Base-by-base conservation (phyloP, 2,113 vertebrate genomes). In the Thryonomys swinderianus region DNA sequence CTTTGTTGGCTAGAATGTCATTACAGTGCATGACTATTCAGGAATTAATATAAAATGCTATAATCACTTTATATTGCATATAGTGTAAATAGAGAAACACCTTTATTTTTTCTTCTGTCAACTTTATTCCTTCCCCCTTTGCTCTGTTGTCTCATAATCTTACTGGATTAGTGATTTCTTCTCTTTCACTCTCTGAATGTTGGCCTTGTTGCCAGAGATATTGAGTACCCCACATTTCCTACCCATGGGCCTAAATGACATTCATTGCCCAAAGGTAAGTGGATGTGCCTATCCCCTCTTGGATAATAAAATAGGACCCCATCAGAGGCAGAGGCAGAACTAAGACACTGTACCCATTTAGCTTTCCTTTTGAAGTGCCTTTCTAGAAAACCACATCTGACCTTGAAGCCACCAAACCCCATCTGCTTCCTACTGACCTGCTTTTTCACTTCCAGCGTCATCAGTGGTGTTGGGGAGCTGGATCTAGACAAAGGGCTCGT, bases 391-490 rank as follows among this genome's bases (percentile, higher is more conserved):
- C 69, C 1, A 0, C 81, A 7, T 42, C 85, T 91, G 96, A 92
- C 88, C 80, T 95, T 91, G 88, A 55, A 86, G 64, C 92, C 21
- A 16, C 61, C 55, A 37, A 55, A 16, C 85, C 91, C 85, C 79
- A 78, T 67, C 74, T 66, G 1, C 78, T 79, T 85, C 86, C 84
- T 95, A 13, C 61, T 85, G 71, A 94, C 90, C 91, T 95, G 7
- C 42, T 59, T 55, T 93, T 81, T 71, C 79, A 21, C 53, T 79
- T 83, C 2, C 92, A 99, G 99, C 7, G 99, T 99, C 55, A 99
- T 99, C 95, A 99, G 99, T 0, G 99, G 99, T 0, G 98, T 99
- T 0, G 99, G 99, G 5, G 99, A 99, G 91, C 87, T 99, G 98
- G 99, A 99, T 93, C 48, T 99, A 4, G 98, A 99, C 73, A 98